Evolutionary conservation across 2,113 vertebrate species (phyloP), one percentile per base, ranked within the genome.

Genomic region (Colistium nudipinnis): DNA sequence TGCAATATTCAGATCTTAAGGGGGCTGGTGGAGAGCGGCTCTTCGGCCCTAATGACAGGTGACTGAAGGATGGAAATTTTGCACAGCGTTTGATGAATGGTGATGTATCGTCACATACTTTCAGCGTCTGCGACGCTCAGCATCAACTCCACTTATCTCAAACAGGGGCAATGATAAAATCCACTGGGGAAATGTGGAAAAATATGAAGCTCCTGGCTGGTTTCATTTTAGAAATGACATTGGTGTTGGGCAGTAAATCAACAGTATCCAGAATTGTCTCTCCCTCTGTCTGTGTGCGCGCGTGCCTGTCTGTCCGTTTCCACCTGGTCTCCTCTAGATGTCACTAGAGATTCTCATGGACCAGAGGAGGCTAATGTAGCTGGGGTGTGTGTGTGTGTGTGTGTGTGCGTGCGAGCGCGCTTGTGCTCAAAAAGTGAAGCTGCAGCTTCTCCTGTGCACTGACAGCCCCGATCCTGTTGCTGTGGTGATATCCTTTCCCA

Each of bases 401-500:
- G 63, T 27, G 67, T 60, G 64, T 66, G 70, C 2, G 68, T 80
- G 76, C 69, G 72, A 83, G 68, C 30, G 30, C 30, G 56, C 20
- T 36, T 17, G 39, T 44, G 70, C 12, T 12, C 55, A 35, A 53
- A 74, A 75, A 72, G 62, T 82, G 41, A 75, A 69, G 74, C 66
- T 67, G 48, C 61, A 67, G 65, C 78, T 78, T 87, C 70, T 85
- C 66, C 48, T 51, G 70, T 63, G 76, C 83, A 64, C 76, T 92
- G 91, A 90, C 88, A 91, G 87, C 80, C 82, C 87, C 82, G 71
- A 74, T 85, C 77, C 85, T 87, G 91, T 94, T 93, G 92, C 92
- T 87, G 90, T 93, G 92, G 92, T 91, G 92, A 92, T 86, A 78
- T 85, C 80, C 60, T 87, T 79, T 87, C 89, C 77, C 87, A 89